Percentiles rank a stretch among this genome's conserved stretches.
These are phyloP conservation scores for Megaceryle alcyon DNA, from an alignment of 2,797 vertebrate species.

Conservation along the genomic window DNA sequence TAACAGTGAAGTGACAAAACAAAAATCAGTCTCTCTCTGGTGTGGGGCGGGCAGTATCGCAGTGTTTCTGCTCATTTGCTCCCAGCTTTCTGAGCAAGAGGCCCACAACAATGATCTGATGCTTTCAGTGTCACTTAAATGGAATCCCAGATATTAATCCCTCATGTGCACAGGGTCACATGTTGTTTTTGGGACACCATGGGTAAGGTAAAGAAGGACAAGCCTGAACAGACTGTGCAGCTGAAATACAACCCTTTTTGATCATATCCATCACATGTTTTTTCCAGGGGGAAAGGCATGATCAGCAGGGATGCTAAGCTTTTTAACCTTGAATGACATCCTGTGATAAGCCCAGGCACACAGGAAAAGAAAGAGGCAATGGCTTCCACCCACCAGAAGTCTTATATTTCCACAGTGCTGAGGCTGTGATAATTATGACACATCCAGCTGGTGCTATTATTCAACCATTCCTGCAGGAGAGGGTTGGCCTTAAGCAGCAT, in stretches of 20 bases:
- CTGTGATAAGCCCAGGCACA: constrained; percentile 47
- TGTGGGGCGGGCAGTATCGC: neutral
- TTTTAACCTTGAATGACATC: constrained; percentile 74
- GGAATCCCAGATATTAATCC: constrained; percentile 42
- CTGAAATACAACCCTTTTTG: constrained; percentile 68
- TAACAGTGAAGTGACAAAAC: neutral
- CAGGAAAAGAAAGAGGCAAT: constrained; percentile 63
- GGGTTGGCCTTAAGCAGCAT: neutral
- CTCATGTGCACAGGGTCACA: constrained; percentile 54
- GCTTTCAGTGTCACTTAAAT: constrained; percentile 27
- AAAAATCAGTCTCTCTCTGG: neutral
- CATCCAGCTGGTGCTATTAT: constrained; percentile 65
- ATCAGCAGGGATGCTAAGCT: constrained; percentile 71
- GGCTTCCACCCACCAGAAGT: constrained; percentile 64
- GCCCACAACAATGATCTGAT: constrained; percentile 28
- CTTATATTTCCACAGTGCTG: constrained; percentile 55
- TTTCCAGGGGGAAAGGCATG: constrained; percentile 67
- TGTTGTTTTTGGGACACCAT: constrained; percentile 29
- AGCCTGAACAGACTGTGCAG: constrained; percentile 31
- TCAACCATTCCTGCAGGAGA: constrained; percentile 46
- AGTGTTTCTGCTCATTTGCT: neutral
- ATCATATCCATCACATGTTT: constrained; percentile 62
- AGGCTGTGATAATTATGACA: constrained; percentile 56
- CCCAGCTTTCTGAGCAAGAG: neutral
- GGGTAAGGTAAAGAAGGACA: constrained; percentile 63